Percentiles rank a stretch among this genome's conserved stretches.
Evolutionary conservation across 2,113 vertebrate species (phyloP).

Genomic region (Entelurus aequoreus): DNA sequence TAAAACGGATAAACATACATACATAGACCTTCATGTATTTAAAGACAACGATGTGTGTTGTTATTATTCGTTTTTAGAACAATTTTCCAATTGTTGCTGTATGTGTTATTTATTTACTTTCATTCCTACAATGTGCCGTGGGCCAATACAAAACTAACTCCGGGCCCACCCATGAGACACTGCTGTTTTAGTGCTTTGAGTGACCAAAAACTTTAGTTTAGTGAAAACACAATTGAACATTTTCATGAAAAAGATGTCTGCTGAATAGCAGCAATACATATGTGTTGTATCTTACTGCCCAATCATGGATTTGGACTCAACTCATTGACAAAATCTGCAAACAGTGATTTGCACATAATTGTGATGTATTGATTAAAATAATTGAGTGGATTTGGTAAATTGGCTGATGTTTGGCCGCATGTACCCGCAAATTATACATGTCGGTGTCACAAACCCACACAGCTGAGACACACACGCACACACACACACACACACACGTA

Average conservation of each 20-base stretch:
- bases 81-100: too few species aligned
- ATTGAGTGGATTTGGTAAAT: constrained; percentile 1
- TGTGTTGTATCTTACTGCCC: too few species aligned
- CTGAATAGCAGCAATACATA: too few species aligned
- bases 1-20: too few species aligned
- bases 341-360: not conserved
- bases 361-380: not conserved
- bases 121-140: too few species aligned
- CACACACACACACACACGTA: constrained; percentile 11
- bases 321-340: not conserved
- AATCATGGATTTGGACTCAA: too few species aligned
- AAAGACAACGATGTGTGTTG: too few species aligned
- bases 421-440: constrained; percentile 1
- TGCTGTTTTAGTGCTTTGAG: too few species aligned
- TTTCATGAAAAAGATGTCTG: too few species aligned
- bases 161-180: too few species aligned
- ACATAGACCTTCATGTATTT: too few species aligned
- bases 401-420: not conserved
- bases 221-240: not conserved
- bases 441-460: constrained; percentile 2
- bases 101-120: not conserved
- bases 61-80: too few species aligned
- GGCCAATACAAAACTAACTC: not conserved
- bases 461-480: constrained; percentile 16
- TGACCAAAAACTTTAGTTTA: not conserved